phyloP scores from a whole-genome alignment of 35 echinoderm and acorn worm species.

The Diadema setosum region DNA sequence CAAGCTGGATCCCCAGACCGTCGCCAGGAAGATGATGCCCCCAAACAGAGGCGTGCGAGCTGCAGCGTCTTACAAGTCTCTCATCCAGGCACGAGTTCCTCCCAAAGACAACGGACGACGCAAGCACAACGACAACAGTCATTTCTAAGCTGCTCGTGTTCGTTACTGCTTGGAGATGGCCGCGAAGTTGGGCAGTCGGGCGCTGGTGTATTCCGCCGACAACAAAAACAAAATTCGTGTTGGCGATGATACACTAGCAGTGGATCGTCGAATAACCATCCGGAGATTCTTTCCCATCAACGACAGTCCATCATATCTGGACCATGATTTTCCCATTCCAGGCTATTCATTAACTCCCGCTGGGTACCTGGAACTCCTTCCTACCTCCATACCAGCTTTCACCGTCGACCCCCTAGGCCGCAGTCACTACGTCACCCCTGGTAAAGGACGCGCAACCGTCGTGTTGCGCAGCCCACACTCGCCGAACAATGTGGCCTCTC shows the following conservation, averaged over 20 bases:
- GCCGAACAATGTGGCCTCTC: neutral
- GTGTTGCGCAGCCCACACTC: neutral
- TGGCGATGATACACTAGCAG: conserved; percentile 26
- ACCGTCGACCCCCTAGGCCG: neutral
- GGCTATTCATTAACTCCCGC: conserved; percentile 49
- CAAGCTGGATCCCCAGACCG: neutral
- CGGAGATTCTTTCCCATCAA: conserved; percentile 6
- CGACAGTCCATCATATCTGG: conserved; percentile 11
- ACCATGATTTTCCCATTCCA: conserved; percentile 68
- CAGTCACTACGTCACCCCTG: neutral
- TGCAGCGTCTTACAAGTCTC: neutral
- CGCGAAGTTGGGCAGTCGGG: neutral
- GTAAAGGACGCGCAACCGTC: neutral
- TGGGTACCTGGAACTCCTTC: conserved; percentile 40
- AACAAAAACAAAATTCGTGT: conserved; percentile 71
- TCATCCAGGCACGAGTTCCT: neutral
- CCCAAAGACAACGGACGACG: neutral
- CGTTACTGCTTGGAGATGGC: conserved; percentile 44
- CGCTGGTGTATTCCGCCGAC: conserved; percentile 14
- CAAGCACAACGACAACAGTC: conserved; percentile 14
- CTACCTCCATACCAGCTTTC: neutral
- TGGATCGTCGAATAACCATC: conserved; percentile 24
- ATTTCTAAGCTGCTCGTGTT: conserved; percentile 58
- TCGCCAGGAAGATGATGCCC: neutral
- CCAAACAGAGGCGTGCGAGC: neutral